Evolutionary conservation across 2,888 invertebrate genomes (phyloP).

Genomic region (Erebia epiphron): DNA sequence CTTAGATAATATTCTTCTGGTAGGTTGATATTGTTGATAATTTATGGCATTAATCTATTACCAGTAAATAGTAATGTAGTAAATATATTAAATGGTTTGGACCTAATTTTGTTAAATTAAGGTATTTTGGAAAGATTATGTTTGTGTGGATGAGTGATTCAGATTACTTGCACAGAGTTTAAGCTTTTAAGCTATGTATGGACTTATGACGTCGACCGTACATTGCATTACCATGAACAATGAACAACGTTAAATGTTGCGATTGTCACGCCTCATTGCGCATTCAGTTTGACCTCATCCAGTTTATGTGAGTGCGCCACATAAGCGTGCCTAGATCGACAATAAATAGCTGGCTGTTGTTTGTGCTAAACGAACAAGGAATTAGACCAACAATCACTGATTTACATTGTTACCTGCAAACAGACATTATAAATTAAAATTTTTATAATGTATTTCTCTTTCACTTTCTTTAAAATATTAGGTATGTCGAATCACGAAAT

Average conservation of each 20-base stretch:
- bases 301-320: background rate
- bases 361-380: background rate
- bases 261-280: conserved; percentile 4
- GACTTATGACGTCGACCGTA: too few species aligned
- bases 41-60: too few species aligned
- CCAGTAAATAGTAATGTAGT: too few species aligned
- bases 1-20: too few species aligned
- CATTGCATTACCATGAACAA: conserved; percentile 6
- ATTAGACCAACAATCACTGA: background rate
- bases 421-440: background rate
- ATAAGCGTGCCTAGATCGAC: background rate
- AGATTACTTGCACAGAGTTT: too few species aligned
- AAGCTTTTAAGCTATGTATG: too few species aligned
- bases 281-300: conserved; percentile 3
- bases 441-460: background rate
- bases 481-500: background rate
- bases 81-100: too few species aligned
- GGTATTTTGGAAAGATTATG: too few species aligned
- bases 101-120: too few species aligned
- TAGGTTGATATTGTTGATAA: too few species aligned
- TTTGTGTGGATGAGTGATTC: too few species aligned
- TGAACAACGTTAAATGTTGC: conserved; percentile 12
- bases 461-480: background rate
- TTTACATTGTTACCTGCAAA: background rate
- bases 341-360: background rate